Evolutionary conservation across 1,140 invertebrate genomes (phyloP), one percentile per base, ranked within the genome.

Genomic region (Portunus trituberculatus): DNA sequence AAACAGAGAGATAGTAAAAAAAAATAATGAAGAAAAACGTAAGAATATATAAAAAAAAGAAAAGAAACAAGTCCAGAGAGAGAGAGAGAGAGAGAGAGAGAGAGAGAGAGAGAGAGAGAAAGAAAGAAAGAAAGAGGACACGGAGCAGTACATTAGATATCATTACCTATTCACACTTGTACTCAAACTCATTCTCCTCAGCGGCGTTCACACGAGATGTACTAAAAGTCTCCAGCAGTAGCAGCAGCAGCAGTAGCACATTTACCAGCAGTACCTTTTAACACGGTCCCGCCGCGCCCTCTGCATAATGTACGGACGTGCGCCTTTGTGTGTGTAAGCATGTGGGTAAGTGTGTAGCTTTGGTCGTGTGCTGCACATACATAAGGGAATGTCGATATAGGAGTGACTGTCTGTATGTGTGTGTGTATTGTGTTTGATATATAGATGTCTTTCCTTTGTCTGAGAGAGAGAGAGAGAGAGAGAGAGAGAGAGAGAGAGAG

Each of bases 381-480:
- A 39, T 39, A 39, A 1, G 39, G 39, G 39, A 39, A 39, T 1
- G 39, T 39, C 39, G 39, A 39, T 39, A 39, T 39, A 39, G 39
- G 39, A 39, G 39, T 39, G 31, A 16, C 4, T 31, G 86, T 16
- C n/a, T 76, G 12, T 76, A n/a, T 76, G 12, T 76, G 16, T n/a
- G 20, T 12, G 20, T n/a, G 7, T n/a, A n/a, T n/a, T n/a, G 3
- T 25, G 2, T 76, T 76, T 25, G 20, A n/a, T 76, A 20, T 76
- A n/a, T n/a, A 1, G 6, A n/a, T 76, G 12, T 76, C 52, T n/a
- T 76, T 76, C n/a, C 12, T 76, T 12, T 59, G 52, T 59, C 12
- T 59, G 83, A 86, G 83, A 86, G 83, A 86, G 83, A 86, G 83
- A 86, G 83, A 86, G 83, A 86, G 83, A 86, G 83, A 86, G 83